phyloP scores from a whole-genome alignment of 2,113 vertebrate genomes.

The Sigmodon hispidus region DNA sequence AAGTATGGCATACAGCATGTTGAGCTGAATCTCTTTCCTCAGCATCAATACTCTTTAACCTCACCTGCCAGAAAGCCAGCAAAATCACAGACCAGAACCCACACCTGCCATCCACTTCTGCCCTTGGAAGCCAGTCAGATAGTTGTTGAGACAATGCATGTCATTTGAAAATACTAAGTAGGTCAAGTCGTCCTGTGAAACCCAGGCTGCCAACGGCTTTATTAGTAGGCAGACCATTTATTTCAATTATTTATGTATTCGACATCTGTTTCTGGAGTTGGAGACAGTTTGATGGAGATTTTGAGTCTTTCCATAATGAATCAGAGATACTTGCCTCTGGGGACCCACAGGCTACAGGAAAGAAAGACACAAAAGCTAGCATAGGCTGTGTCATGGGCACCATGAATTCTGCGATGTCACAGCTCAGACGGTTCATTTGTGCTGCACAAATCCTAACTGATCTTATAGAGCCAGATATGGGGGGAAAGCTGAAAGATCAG shows the following conservation, averaged over 20 bases:
- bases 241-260: conserved; percentile 57
- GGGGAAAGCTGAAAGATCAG: too few relatives aligned
- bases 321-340: neutral
- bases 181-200: conserved; percentile 67
- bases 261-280: conserved; percentile 52
- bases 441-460: too few relatives aligned
- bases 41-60: neutral
- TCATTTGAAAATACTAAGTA: conserved; percentile 65
- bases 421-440: neutral
- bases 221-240: conserved; percentile 52
- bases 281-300: conserved; percentile 23
- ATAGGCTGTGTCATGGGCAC: neutral
- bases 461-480: too few relatives aligned
- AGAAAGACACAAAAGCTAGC: neutral
- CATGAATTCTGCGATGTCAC: neutral
- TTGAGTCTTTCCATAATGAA: conserved; percentile 7
- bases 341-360: neutral
- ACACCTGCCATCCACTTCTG: neutral
- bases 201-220: conserved; percentile 54
- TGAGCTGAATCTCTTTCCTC: neutral
- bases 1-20: neutral
- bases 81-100: neutral
- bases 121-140: conserved; percentile 30
- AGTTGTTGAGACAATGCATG: conserved; percentile 23
- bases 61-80: conserved; percentile 34